Evolutionary conservation across 2,888 invertebrate genomes (phyloP), one percentile per base, ranked within the genome.

Genomic region (Lomographa bimaculata): DNA sequence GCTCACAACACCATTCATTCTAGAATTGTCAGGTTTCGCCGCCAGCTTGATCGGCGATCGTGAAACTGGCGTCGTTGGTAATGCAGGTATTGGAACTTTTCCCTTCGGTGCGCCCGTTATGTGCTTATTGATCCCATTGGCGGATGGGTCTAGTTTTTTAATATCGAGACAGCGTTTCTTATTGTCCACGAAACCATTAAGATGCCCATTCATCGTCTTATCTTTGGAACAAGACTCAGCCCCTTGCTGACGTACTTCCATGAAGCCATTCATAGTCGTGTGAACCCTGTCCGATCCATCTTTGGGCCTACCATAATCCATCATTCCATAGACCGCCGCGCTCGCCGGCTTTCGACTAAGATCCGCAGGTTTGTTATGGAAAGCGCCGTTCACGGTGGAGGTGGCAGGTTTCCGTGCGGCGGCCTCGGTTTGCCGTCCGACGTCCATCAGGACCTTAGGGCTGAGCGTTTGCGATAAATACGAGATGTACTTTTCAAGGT

Each of bases 401-500:
- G 62, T 57, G 9, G 51, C 45, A 2, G 68, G 50, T 54, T 70
- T 73, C 34, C 57, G 61, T 16, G 60, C 47, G 28, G 57, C 50
- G 25, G 61, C 50, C 35, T 81, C 77, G 17, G 66, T 60, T 65
- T 79, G 81, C 54, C 83, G 85, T 16, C 73, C 71, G 42, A 82
- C 82, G 43, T 89, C 87, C 57, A 84, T 73, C 41, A 89, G 68
- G 42, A 87, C 85, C 68, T 86, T 87, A 16, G 89, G 87, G 53
- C 78, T 87, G 41, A 90, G 76, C 30, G 89, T 89, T 56, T 89
- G 81, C 29, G 89, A 86, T 51, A 89, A 64, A 58, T 85, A 89
- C 23, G 87, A 84, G 49, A 90, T 89, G 60, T 89, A 90, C 57
- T 89, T 89, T 53, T 89, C 85, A 43, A 89, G 68, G 55, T 89